phyloP scores from a whole-genome alignment of 2,797 vertebrate genomes.

The Caiman crocodilus region DNA sequence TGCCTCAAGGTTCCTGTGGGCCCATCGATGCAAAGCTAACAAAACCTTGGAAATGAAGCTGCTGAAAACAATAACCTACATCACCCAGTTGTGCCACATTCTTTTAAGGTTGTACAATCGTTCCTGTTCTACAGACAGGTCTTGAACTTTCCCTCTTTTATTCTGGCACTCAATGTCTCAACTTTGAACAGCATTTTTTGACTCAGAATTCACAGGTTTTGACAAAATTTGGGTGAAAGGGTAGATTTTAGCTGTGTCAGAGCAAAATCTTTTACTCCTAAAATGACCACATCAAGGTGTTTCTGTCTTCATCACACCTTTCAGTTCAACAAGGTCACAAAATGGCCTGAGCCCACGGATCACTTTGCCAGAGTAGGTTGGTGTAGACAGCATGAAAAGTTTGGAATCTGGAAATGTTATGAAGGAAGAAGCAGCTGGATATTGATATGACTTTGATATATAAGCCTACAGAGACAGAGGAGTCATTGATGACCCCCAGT shows the following conservation, averaged over 20 bases:
- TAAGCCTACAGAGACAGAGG: not conserved
- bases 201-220: conserved; percentile 32
- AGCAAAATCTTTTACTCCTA: not conserved
- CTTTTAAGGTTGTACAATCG: conserved; percentile 27
- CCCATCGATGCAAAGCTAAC: not conserved
- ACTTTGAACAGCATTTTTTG: conserved; percentile 36
- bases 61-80: not conserved
- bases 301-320: not conserved
- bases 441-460: not conserved
- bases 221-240: conserved; percentile 18
- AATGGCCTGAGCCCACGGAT: not conserved
- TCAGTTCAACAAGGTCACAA: not conserved
- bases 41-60: not conserved
- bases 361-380: not conserved
- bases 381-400: not conserved
- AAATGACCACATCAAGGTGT: not conserved
- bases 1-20: not conserved
- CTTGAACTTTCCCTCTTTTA: conserved; percentile 36
- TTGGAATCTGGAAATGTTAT: not conserved
- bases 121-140: conserved; percentile 34
- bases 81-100: not conserved
- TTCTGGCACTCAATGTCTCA: conserved; percentile 58
- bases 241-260: not conserved
- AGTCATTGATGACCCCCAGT: not conserved
- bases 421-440: not conserved